phyloP scores from a whole-genome alignment of 2,888 invertebrate species.

The Azorinus chamasolen region DNA sequence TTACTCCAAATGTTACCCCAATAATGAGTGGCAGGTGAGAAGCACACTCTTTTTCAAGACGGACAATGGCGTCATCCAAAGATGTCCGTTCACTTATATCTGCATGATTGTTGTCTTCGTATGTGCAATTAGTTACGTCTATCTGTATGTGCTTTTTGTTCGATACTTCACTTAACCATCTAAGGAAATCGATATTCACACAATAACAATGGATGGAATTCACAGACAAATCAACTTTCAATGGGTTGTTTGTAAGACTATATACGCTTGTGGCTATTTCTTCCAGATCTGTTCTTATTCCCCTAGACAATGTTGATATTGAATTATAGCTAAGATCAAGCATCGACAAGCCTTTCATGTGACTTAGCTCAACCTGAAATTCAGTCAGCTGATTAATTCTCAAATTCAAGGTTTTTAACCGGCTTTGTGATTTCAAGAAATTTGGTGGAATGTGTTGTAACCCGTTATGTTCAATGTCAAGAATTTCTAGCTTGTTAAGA shows the following conservation, averaged over 20 bases:
- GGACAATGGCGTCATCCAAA: not conserved
- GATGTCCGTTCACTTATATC: not conserved
- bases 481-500: constrained; percentile 9
- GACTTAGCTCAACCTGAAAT: constrained; percentile 25
- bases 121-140: constrained; percentile 3
- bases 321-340: constrained; percentile 22
- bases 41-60: constrained; percentile 19
- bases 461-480: constrained; percentile 23
- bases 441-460: constrained; percentile 17
- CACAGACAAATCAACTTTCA: constrained; percentile 18
- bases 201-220: constrained; percentile 30
- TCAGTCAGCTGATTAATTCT: constrained; percentile 14
- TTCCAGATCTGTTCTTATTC: constrained; percentile 4
- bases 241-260: not conserved
- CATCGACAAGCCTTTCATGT: constrained; percentile 20
- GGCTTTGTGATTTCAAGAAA: constrained; percentile 15
- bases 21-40: constrained; percentile 19
- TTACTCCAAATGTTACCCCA: constrained; percentile 2
- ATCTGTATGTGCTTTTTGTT: not conserved
- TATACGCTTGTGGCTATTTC: constrained; percentile 3
- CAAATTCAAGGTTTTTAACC: constrained; percentile 4
- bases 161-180: constrained; percentile 14
- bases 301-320: constrained; percentile 8
- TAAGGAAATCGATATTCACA: constrained; percentile 29
- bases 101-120: constrained; percentile 14